Evolutionary conservation across 2,888 invertebrate genomes (phyloP).

Genomic region (Tenthredo distinguenda): DNA sequence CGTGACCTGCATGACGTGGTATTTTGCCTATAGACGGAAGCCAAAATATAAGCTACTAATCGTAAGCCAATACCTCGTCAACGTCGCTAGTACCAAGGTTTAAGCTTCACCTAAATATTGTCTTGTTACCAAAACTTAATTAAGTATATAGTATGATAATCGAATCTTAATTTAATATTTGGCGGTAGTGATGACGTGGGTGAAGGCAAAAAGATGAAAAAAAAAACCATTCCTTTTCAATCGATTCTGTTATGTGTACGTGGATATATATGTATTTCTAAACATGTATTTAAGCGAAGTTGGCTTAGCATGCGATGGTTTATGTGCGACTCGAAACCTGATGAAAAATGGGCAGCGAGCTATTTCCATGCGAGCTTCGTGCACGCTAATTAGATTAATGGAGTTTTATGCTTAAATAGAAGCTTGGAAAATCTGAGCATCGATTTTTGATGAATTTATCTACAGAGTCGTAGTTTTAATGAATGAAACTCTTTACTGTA

Average conservation of each 20-base stretch:
- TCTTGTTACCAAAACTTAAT: background rate
- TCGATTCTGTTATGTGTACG: background rate
- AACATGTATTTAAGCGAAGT: background rate
- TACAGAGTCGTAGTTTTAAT: background rate
- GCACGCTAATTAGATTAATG: constrained; percentile 27
- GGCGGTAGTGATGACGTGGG: background rate
- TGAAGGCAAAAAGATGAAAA: background rate
- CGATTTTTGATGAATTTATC: background rate
- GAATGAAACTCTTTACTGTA: background rate
- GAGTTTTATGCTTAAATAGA: background rate
- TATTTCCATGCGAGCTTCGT: constrained; percentile 11
- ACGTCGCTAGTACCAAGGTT: background rate
- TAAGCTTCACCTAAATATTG: constrained; percentile 13
- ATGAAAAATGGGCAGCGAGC: background rate
- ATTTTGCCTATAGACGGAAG: background rate
- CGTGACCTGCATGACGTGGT: background rate
- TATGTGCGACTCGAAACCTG: constrained; percentile 27
- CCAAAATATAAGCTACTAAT: constrained; percentile 42
- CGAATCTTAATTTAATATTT: constrained; percentile 11
- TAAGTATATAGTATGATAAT: background rate
- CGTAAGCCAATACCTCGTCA: constrained; percentile 33
- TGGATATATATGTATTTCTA: background rate
- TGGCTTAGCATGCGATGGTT: constrained; percentile 18
- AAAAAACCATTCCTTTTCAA: background rate
- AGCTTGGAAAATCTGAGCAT: background rate